Evolutionary conservation across 2,888 invertebrate species (phyloP), one percentile per base, ranked within the genome.

Genomic region (Morpho achilles): DNA sequence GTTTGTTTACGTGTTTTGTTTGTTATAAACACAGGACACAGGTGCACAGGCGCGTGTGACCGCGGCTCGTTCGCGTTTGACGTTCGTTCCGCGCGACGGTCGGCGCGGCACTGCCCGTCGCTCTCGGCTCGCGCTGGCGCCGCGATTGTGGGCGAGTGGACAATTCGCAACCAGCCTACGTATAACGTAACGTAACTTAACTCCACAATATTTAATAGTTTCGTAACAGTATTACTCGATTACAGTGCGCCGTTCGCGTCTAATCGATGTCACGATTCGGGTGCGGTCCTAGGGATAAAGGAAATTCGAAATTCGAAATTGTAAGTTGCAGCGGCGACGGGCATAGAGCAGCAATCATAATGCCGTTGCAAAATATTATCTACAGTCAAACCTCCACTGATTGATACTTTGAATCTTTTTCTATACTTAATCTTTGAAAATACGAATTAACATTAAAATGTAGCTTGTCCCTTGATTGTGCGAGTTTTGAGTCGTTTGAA

Each of bases 141-240:
- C 58, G 58, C 50, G 56, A 64, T 55, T 67, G 61, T 56, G 60
- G 67, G 75, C 77, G 76, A 80, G 66, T 79, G 80, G 75, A 71
- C 78, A 77, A 77, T 81, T 82, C 82, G 84, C 85, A 83, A 85
- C 81, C 80, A 76, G 73, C 77, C 78, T 78, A 76, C 76, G 71
- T 77, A 80, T 78, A 77, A 76, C 76, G 71, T 77, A 80, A 81
- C 83, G 83, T 84, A 87, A 89, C 86, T 85, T 84, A 86, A 86
- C 82, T 83, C 84, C 80, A 82, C 83, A 84, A 85, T 85, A 85
- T 84, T 84, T 85, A 85, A 85, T 85, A 86, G 82, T 89, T 88
- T 87, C 86, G 88, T 86, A 87, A 89, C 79, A 79, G 79, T 80
- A 77, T 83, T 80, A 83, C 80, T 84, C 77, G 83, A 86, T 86